Base-by-base conservation (phyloP, 92 coral and sea anemone species). In the Palythoa heliodiscus region DNA sequence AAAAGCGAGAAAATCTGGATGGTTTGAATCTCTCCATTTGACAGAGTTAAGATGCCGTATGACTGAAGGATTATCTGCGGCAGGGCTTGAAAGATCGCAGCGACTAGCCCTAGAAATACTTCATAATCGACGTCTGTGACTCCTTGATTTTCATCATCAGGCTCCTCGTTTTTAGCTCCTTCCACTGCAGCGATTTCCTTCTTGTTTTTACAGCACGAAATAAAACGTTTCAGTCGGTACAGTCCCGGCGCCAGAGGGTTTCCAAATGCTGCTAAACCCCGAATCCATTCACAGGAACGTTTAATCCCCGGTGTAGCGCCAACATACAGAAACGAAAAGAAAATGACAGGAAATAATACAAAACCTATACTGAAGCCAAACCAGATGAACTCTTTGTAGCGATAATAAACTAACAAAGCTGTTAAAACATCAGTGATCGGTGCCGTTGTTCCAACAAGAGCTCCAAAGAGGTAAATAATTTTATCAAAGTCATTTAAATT, bases 301-400 rank as follows among this genome's bases (percentile, higher is more conserved):
- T n/a, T 16, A 7, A 1, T 5, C 11, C 69, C 69, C 24, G 2
- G 5, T n/a, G 69, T 63, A n/a, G 69, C 69, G 9, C 69, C 52
- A 5, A 71, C 52, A n/a, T 39, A 71, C 52, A 29, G 9, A 2
- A 71, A 11, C 11, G 13, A 20, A 71, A 71, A 71, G 15, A 71
- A 47, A 11, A 71, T 71, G 52, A 54, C 23, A 13, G 76, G 54
- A 39, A 71, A 71, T 4, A 38, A 11, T 1, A 38, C 52, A 39
- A 71, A 71, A 15, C 47, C 76, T 38, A 71, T 71, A 20, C 76
- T 72, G 20, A 72, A 12, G 20, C 76, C 76, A 22, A 72, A 72
- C 76, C 76, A 72, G 24, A 48, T 72, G 52, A 72, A 72, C 20
- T 72, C 48, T 72, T 39, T 48, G 7, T 72, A 22, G 17, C 76